phyloP scores from a whole-genome alignment of 2,888 invertebrate species.

The Melieria picta region DNA sequence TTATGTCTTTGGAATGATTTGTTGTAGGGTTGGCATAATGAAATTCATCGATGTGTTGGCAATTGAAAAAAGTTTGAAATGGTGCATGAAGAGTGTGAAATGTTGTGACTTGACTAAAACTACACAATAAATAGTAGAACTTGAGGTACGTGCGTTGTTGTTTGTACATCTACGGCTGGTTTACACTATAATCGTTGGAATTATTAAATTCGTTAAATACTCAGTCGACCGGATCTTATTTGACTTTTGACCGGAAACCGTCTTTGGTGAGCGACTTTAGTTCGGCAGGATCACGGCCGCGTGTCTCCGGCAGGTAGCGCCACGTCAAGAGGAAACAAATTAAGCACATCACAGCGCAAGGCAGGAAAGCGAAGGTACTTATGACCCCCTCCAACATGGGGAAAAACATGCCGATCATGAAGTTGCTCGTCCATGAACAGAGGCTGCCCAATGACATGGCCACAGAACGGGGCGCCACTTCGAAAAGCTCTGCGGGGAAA shows the following conservation, averaged over 20 bases:
- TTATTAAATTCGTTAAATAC: no score
- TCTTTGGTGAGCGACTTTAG: conserved; percentile 56
- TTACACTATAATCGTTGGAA: no score
- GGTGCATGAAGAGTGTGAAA: no score
- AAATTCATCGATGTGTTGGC: no score
- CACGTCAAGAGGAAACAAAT: conserved; percentile 51
- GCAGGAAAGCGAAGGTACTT: conserved; percentile 78
- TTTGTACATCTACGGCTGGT: no score
- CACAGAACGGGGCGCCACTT: conserved; percentile 80
- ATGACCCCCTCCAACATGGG: conserved; percentile 71
- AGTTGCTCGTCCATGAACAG: conserved; percentile 88
- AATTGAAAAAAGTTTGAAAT: no score
- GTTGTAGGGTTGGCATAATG: not conserved
- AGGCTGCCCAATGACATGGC: conserved; percentile 88
- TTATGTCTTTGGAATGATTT: not conserved
- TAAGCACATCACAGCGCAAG: conserved; percentile 70
- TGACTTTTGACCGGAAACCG: conserved; percentile 69
- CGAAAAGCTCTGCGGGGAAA: conserved; percentile 75
- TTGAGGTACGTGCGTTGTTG: no score
- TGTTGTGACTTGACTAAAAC: no score
- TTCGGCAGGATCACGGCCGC: conserved; percentile 52
- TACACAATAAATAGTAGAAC: no score
- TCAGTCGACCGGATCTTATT: conserved; percentile 33
- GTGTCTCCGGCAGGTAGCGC: conserved; percentile 57
- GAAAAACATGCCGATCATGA: conserved; percentile 82